A percentile compares a stretch with the other conserved stretches of the same genome.
These are phyloP conservation scores for Miichthys miiuy DNA, from an alignment of 2,797 vertebrate species.

Conservation along the genomic window DNA sequence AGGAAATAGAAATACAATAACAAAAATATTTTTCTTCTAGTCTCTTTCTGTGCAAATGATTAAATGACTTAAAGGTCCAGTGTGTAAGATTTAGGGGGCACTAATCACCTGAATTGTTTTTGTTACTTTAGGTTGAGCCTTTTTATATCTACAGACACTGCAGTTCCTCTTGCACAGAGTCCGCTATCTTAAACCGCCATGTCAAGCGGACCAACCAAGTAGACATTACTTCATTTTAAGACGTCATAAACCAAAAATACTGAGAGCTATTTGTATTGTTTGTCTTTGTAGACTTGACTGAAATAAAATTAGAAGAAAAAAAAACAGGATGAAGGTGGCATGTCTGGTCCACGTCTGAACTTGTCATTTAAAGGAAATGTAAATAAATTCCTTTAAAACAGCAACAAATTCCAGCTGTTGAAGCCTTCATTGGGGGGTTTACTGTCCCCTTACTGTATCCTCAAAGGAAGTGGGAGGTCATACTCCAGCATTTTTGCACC, in stretches of 20 bases:
- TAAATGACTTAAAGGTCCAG: too few relatives aligned
- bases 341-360: background rate
- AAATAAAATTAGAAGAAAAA: conserved; percentile 21
- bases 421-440: conserved; percentile 2
- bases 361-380: background rate
- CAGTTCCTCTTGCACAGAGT: too few relatives aligned
- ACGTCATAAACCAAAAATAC: background rate
- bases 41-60: too few relatives aligned
- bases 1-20: background rate
- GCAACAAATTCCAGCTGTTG: background rate
- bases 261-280: too few relatives aligned
- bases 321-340: background rate
- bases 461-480: conserved; percentile 62
- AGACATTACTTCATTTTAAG: background rate
- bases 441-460: conserved; percentile 22
- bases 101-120: too few relatives aligned
- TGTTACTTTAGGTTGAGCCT: too few relatives aligned
- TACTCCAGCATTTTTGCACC: conserved; percentile 67
- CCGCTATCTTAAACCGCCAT: too few relatives aligned
- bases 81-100: too few relatives aligned
- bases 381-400: background rate
- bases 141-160: too few relatives aligned
- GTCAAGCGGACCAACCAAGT: too few relatives aligned
- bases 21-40: background rate
- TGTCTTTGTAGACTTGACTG: background rate